Evolutionary conservation across 2,797 vertebrate species (phyloP).

Genomic region (Crenuchus spilurus): DNA sequence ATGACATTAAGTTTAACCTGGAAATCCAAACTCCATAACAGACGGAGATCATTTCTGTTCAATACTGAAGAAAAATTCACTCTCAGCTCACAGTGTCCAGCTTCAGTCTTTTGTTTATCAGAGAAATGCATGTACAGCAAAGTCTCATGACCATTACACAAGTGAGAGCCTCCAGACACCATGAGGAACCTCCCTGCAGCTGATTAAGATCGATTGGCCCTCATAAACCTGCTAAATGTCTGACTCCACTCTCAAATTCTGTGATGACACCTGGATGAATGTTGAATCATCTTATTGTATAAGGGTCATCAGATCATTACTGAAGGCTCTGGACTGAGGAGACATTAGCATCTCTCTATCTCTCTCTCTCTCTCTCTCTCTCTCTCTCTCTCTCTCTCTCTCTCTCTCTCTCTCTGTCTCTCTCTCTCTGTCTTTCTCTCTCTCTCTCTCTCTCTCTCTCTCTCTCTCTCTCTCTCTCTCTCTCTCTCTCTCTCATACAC

Average conservation of each 20-base stretch:
- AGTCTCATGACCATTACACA: background rate
- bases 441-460: background rate
- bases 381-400: background rate
- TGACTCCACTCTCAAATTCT: background rate
- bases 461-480: background rate
- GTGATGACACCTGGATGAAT: background rate
- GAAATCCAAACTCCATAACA: conserved; percentile 6
- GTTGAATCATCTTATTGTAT: background rate
- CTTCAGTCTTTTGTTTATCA: background rate
- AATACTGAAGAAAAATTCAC: background rate
- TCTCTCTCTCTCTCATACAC: conserved; percentile 16
- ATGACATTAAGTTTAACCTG: conserved; percentile 17
- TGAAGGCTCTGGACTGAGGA: too few species aligned
- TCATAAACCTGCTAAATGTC: conserved; percentile 25
- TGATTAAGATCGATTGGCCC: background rate
- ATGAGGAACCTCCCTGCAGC: background rate
- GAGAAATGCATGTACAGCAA: background rate
- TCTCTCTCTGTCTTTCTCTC: background rate
- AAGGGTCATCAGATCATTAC: background rate
- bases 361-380: background rate
- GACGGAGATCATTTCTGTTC: background rate
- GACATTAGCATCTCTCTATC: background rate
- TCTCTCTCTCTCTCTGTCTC: background rate
- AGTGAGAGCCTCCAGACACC: background rate
- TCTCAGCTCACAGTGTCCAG: background rate